Conservation (phyloP, 2,113 vertebrate genomes). For the Cyprinodon tularosa region DNA sequence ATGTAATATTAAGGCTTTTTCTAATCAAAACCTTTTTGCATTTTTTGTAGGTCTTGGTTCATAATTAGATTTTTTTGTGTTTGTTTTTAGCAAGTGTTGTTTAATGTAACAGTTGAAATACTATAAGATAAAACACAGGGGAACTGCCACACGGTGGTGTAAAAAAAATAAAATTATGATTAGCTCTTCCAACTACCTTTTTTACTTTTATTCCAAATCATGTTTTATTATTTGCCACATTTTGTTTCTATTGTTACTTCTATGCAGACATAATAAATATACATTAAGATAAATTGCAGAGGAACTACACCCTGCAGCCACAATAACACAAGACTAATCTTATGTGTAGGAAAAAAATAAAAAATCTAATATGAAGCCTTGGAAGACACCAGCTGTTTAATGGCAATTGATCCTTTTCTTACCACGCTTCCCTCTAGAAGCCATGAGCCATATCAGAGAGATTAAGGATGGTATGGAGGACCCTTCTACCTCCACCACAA, state of each 20-base stretch:
- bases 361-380: conserved; percentile 20
- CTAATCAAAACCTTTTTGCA: not conserved
- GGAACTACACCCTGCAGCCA: not conserved
- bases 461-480: not conserved
- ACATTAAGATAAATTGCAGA: conserved; percentile 2
- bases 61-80: too few species aligned
- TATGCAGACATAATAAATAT: conserved; percentile 4
- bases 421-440: not conserved
- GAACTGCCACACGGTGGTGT: too few species aligned
- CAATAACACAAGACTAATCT: conserved; percentile 18
- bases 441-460: conserved; percentile 10
- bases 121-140: too few species aligned
- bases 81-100: too few species aligned
- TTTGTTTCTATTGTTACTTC: not conserved
- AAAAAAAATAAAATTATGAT: too few species aligned
- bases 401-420: conserved; percentile 11
- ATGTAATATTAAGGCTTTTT: not conserved
- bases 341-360: not conserved
- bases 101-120: too few species aligned
- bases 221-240: not conserved
- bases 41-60: not conserved
- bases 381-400: conserved; percentile 10
- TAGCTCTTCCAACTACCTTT: not conserved
- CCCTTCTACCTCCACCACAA: too few species aligned
- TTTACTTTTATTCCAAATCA: not conserved